Evolutionary conservation across 2,888 invertebrate species (phyloP), one percentile per base, ranked within the genome.

Genomic region (Odontomyia ornata): DNA sequence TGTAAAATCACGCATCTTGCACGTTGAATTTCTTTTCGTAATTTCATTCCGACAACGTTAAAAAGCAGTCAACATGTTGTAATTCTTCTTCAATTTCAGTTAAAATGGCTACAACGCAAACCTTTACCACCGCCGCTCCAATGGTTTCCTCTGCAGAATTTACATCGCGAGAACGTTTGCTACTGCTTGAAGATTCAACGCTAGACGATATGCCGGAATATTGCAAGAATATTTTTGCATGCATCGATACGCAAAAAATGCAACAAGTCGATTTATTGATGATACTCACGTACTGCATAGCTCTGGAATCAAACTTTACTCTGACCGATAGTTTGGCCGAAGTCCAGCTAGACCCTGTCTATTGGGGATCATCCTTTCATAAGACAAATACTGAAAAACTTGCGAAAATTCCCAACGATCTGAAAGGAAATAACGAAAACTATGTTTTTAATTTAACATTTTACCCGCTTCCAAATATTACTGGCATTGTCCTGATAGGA

Each of bases 271-370:
- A 85, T 69, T 62, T 84, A 21, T 77, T 86, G 1, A 56, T 83
- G 18, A 65, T 82, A 69, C 80, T 86, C n/a, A 81, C 83, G 57
- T 85, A 86, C 79, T 78, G 81, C 57, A 79, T 86, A 46, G 85
- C 84, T 0, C 71, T 86, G 69, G 87, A 86, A 79, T 81, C 82
- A 21, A 86, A 85, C 2, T 86, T 83, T 77, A 81, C 46, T 21
- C 23, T 72, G 18, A 47, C 13, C 13, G 30, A 56, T 27, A 1
- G 47, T n/a, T 25, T 64, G 15, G 43, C 43, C 36, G 57, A 73
- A 60, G 30, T 27, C 0, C 25, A 36, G 5, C 18, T 60, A 4
- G 73, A 62, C 18, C 18, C 71, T 11, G 11, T 28, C 4, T 80
- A 73, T 64, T 79, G 77, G 77, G 77, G 78, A 13, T 77, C 65